A percentile compares a stretch with the other conserved stretches of the same genome.
These are phyloP conservation scores for Rhinophrynus dorsalis DNA, from an alignment of 2,797 vertebrate genomes.

Conservation along the genomic window DNA sequence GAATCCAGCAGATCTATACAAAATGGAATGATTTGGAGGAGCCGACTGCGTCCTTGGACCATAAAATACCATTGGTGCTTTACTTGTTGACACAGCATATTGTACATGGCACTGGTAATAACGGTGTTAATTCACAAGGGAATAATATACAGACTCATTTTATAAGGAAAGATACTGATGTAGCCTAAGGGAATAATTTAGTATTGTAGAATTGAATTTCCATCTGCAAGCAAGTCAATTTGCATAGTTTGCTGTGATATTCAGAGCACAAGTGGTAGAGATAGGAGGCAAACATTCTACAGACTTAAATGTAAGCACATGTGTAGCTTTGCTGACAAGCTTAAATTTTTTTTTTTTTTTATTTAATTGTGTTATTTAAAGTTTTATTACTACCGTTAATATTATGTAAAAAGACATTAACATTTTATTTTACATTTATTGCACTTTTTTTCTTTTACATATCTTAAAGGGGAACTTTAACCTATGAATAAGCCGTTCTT, in stretches of 20 bases:
- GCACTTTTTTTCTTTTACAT: no score
- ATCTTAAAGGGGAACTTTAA: no score
- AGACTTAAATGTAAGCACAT: no score
- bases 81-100: conserved; percentile 70
- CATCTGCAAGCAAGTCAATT: conserved; percentile 52
- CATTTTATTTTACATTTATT: no score
- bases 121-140: conserved; percentile 66
- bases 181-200: conserved; percentile 52
- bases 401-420: no score
- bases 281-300: no score
- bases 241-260: conserved; percentile 48
- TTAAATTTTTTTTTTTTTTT: no score
- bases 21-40: conserved; percentile 56
- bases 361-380: no score
- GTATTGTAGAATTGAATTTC: conserved; percentile 53
- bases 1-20: conserved; percentile 68
- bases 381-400: no score
- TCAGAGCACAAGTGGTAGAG: not conserved
- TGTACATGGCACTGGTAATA: conserved; percentile 74
- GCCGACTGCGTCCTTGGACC: conserved; percentile 70
- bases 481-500: no score
- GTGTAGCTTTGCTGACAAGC: no score
- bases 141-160: conserved; percentile 54
- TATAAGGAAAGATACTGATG: conserved; percentile 5
- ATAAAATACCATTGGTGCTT: conserved; percentile 71